Percentiles rank a stretch among this genome's conserved stretches.
Evolutionary conservation across 2,888 invertebrate genomes (phyloP).

Genomic region (Dasypolia templi): DNA sequence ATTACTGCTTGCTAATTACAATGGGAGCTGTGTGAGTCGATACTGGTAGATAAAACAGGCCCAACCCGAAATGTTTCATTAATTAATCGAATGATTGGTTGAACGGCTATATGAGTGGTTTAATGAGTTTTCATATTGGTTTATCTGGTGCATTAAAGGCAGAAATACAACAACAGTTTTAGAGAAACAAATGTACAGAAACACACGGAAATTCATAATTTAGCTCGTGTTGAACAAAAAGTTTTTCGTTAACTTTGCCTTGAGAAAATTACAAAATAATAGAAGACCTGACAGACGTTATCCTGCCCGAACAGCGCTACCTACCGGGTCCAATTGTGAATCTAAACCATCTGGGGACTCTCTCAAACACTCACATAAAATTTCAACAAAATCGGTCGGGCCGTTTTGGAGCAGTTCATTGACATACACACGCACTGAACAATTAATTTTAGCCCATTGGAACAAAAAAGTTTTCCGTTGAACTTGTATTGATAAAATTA

Average conservation of each 20-base stretch:
- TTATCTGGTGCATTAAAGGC: not conserved
- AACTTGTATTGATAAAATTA: no score
- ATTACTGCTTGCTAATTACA: slow-evolving; percentile 54
- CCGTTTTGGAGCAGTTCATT: not conserved
- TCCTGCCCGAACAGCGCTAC: not conserved
- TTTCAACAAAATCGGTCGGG: not conserved
- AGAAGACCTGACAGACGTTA: not conserved
- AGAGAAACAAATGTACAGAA: no score
- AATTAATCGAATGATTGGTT: slow-evolving; percentile 44
- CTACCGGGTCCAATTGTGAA: not conserved
- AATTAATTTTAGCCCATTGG: no score
- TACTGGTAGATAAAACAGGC: slow-evolving; percentile 23
- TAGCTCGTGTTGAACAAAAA: no score
- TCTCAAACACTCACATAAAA: not conserved
- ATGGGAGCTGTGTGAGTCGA: slow-evolving; percentile 22
- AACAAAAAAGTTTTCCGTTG: no score
- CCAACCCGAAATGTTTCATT: slow-evolving; percentile 28
- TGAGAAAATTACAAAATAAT: slow-evolving; percentile 3
- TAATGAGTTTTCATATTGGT: not conserved
- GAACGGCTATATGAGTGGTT: slow-evolving; percentile 4
- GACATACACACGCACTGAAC: not conserved
- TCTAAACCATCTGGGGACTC: not conserved
- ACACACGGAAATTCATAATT: not conserved
- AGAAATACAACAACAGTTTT: not conserved
- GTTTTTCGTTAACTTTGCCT: not conserved